Percentiles rank a stretch among this genome's conserved stretches.
These are phyloP conservation scores for Drosophila nigromelanica DNA, from an alignment of 1,140 invertebrate species.

Conservation along the genomic window DNA sequence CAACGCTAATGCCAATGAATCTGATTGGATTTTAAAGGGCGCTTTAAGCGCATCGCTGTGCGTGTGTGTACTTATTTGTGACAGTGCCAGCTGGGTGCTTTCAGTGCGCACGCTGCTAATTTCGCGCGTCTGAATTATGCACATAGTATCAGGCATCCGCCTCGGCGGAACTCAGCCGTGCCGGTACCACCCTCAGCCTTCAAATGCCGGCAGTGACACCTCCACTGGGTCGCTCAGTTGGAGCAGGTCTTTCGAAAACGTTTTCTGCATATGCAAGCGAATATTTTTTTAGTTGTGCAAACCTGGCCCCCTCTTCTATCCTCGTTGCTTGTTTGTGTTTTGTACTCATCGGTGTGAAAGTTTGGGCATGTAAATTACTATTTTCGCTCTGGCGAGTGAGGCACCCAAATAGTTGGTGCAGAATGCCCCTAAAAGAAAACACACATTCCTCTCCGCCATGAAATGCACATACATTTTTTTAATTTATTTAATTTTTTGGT, in stretches of 20 bases:
- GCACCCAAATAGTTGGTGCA: background rate
- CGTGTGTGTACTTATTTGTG: constrained; percentile 34
- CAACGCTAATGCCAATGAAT: background rate
- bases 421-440: background rate
- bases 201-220: constrained; percentile 21
- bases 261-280: constrained; percentile 62
- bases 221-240: constrained; percentile 8
- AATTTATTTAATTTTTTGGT: constrained; percentile 41
- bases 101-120: constrained; percentile 50
- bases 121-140: constrained; percentile 34
- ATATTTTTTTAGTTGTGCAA: constrained; percentile 45
- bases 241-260: constrained; percentile 9
- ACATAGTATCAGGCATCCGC: constrained; percentile 1
- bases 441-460: background rate
- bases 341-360: constrained; percentile 58
- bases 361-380: constrained; percentile 64
- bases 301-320: constrained; percentile 26
- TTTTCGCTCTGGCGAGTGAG: constrained; percentile 31
- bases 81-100: constrained; percentile 22
- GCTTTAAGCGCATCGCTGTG: constrained; percentile 12
- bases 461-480: constrained; percentile 24
- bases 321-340: constrained; percentile 46
- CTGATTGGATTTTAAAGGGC: background rate
- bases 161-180: constrained; percentile 31
- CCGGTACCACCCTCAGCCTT: constrained; percentile 24